A percentile compares a stretch with the other conserved stretches of the same genome.
phyloP scores from a whole-genome alignment of 2,797 vertebrate species.

The Gila robusta region DNA sequence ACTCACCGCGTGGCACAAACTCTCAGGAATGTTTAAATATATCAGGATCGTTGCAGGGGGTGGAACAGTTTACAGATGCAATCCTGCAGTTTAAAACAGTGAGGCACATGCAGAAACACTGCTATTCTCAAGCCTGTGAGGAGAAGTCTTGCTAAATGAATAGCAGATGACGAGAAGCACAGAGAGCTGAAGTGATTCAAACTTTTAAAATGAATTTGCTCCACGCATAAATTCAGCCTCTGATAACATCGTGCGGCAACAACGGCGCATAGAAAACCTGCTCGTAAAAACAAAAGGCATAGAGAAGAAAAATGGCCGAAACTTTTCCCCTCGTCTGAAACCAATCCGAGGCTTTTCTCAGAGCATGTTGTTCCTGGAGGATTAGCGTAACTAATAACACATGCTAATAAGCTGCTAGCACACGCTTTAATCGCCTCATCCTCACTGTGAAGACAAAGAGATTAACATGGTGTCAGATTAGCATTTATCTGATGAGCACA shows the following conservation, averaged over 20 bases:
- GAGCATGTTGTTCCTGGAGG: slow-evolving; percentile 31
- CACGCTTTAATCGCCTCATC: slow-evolving; percentile 58
- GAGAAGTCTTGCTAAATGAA: slow-evolving; percentile 73
- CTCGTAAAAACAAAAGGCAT: slow-evolving; percentile 29
- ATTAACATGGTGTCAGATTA: slow-evolving; percentile 58
- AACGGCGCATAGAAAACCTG: slow-evolving; percentile 45
- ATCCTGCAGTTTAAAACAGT: slow-evolving; percentile 66
- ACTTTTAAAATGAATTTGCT: slow-evolving; percentile 65
- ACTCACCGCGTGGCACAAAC: background rate
- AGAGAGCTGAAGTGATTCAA: slow-evolving; percentile 63
- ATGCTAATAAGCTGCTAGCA: slow-evolving; percentile 58
- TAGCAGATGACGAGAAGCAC: slow-evolving; percentile 77
- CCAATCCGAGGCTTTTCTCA: slow-evolving; percentile 54
- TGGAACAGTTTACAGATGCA: slow-evolving; percentile 65
- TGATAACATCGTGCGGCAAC: slow-evolving; percentile 71
- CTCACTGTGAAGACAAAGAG: slow-evolving; percentile 68
- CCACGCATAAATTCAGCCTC: slow-evolving; percentile 67
- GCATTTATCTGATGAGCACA: slow-evolving; percentile 51
- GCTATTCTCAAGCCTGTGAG: slow-evolving; percentile 75
- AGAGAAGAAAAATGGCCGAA: slow-evolving; percentile 69
- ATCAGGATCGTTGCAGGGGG: slow-evolving; percentile 71
- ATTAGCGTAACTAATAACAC: slow-evolving; percentile 64
- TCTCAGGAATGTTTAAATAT: slow-evolving; percentile 69
- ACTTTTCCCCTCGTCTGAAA: slow-evolving; percentile 9
- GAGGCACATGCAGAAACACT: slow-evolving; percentile 67